These are phyloP conservation scores for Endomychus coccineus DNA, from an alignment of 2,888 invertebrate species.

Conservation along the genomic window DNA sequence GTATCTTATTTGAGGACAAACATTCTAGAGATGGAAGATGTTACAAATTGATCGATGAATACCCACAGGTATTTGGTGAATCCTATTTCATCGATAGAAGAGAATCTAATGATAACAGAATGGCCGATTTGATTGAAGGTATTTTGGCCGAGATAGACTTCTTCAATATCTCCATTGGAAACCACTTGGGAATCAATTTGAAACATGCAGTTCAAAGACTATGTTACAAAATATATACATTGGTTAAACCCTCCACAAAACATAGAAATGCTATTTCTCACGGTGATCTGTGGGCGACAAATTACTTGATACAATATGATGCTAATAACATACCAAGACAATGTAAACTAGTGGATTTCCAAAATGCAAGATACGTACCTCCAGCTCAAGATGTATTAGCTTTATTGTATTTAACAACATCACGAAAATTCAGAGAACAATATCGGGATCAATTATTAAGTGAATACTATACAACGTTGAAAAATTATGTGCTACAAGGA, in stretches of 20 bases:
- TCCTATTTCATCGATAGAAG: too few species aligned
- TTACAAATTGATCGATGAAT: too few species aligned
- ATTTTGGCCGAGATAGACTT: too few species aligned
- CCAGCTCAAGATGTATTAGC: constrained; percentile 56
- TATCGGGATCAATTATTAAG: constrained; percentile 47
- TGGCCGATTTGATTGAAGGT: too few species aligned
- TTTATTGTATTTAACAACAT: constrained; percentile 50
- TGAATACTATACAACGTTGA: constrained; percentile 51
- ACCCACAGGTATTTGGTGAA: too few species aligned
- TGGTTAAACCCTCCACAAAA: constrained; percentile 34
- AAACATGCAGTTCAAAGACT: too few species aligned
- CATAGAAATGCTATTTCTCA: constrained; percentile 52
- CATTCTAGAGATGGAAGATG: too few species aligned
- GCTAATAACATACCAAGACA: constrained; percentile 39
- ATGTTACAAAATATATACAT: too few species aligned
- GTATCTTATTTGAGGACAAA: too few species aligned
- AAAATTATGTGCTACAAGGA: constrained; percentile 40
- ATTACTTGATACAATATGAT: constrained; percentile 56
- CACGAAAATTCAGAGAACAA: constrained; percentile 45
- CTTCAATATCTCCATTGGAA: too few species aligned
- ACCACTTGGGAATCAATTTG: too few species aligned
- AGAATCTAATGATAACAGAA: too few species aligned
- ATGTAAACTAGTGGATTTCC: constrained; percentile 63
- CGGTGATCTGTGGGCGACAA: constrained; percentile 58
- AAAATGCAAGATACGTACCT: constrained; percentile 57